Base-by-base conservation (phyloP, 2,113 vertebrate genomes). In the Mohoua ochrocephala region DNA sequence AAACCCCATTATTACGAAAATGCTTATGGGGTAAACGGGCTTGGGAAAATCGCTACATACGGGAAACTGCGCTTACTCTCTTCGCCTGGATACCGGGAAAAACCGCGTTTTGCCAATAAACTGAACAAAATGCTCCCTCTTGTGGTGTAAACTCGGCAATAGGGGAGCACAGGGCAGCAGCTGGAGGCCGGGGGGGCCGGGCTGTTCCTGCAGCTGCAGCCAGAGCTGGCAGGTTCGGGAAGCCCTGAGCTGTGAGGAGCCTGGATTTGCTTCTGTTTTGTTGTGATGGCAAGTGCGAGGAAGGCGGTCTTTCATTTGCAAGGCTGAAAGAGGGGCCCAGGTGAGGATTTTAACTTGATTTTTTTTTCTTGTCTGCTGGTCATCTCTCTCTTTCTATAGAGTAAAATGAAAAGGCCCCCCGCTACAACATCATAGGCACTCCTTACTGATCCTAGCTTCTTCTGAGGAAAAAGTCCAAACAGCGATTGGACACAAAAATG, bases 111-210 rank as follows among this genome's bases (percentile, higher is more conserved):
- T 30, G 27, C 11, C 47, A 4, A 9, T 24, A 89, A 60, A 42
- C 37, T 89, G 95, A 80, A 12, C 89, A 14, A 37, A 71, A 50
- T 2, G 50, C 95, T 84, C 95, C 97, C 95, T 77, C 97, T 84
- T 10, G 96, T 87, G 97, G 91, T 47, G 9, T 3, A 2, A 30
- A 20, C 5, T 9, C 4, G 54, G 56, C 33, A 71, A n/a, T 1
- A 37, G 50, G 13, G 7, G 37, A 15, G 23, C 22, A 5, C 10
- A 26, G 35, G 14, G 8, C 14, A n/a, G 69, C 49, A 15, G 49
- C 49, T 22, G 33, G 33, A 26, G 42, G 22, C 21, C 6, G 17
- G 7, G 2, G 2, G 4, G 20, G 1, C 0, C 9, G 13, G 45
- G 45, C 22, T 19, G 35, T 11, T 33, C 14, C 13, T 6, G 68